Percentiles rank a stretch among this genome's conserved stretches.
Evolutionary conservation across 2,113 vertebrate genomes (phyloP).

Genomic region (Pterocles gutturalis): DNA sequence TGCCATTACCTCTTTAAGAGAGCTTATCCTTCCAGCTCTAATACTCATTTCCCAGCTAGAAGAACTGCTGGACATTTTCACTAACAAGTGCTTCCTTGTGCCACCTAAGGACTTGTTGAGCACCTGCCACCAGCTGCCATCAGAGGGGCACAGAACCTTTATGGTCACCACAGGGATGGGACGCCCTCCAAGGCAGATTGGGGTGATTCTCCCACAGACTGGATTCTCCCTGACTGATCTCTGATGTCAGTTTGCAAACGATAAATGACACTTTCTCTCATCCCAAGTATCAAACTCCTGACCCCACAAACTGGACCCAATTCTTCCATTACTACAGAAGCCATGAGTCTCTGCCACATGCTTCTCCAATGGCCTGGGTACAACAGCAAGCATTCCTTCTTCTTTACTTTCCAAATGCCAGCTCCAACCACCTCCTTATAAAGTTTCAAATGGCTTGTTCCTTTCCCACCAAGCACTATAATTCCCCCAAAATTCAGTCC

Average conservation of each 20-base stretch:
- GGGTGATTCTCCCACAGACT: neutral
- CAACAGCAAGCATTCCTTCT: neutral
- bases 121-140: neutral
- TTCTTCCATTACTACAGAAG: neutral
- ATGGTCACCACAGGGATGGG: neutral
- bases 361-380: neutral
- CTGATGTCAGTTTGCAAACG: neutral
- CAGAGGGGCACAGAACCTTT: neutral
- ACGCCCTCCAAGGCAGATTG: neutral
- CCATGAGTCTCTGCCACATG: fast-evolving
- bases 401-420: neutral
- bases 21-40: neutral
- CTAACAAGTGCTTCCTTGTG: neutral
- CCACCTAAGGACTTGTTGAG: neutral
- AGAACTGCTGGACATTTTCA: neutral
- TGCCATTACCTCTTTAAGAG: neutral
- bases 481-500: neutral
- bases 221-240: neutral
- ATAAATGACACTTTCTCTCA: neutral
- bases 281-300: neutral
- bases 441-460: neutral
- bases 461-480: neutral
- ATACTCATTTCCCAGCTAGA: neutral
- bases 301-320: neutral
- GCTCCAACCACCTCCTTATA: neutral